phyloP scores from a whole-genome alignment of 2,113 vertebrate genomes.

The Herpetotheres cachinnans region DNA sequence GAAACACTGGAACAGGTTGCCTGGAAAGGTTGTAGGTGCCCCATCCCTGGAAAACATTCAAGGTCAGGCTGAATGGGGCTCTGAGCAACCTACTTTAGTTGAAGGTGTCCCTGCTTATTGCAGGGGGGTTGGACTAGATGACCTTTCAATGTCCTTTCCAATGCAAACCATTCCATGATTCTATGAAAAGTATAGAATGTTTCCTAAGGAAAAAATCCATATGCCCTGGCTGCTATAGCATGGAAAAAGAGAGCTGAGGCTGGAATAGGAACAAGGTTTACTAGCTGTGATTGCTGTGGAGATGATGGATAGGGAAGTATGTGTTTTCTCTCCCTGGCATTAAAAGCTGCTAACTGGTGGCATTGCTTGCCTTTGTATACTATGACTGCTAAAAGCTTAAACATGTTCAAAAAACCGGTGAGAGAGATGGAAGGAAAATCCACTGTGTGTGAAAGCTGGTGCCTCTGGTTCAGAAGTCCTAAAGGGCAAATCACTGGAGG shows the following conservation, averaged over 20 bases:
- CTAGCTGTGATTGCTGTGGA: too few relatives aligned
- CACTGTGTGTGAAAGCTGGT: background rate
- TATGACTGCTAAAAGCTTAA: background rate
- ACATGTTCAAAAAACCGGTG: background rate
- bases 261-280: background rate
- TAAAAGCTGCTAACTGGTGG: too few relatives aligned
- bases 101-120: too few relatives aligned
- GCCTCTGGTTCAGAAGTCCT: background rate
- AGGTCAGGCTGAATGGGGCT: too few relatives aligned
- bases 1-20: background rate
- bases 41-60: background rate
- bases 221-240: background rate
- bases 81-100: too few relatives aligned
- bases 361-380: background rate
- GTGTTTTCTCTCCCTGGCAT: background rate
- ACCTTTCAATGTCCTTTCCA: background rate
- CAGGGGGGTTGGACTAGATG: background rate
- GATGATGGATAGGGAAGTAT: too few relatives aligned
- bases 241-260: background rate
- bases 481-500: background rate
- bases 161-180: background rate
- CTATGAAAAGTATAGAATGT: background rate
- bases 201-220: background rate
- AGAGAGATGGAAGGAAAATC: background rate
- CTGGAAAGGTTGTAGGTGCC: too few relatives aligned